These are phyloP conservation scores for Elmis aenea DNA, from an alignment of 2,888 invertebrate species.

Conservation along the genomic window DNA sequence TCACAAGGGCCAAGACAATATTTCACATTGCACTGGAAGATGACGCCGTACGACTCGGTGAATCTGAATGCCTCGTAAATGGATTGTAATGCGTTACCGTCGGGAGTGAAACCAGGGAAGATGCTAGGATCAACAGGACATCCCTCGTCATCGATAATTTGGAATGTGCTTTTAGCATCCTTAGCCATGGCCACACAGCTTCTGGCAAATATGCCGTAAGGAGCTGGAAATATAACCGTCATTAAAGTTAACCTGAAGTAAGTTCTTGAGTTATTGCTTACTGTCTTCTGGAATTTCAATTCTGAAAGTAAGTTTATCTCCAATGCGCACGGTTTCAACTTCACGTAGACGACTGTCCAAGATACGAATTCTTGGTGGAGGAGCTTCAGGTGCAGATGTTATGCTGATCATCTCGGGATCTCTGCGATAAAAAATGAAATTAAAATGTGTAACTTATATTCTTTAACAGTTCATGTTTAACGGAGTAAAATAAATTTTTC, in stretches of 20 bases:
- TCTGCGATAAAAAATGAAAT: slow-evolving; percentile 45
- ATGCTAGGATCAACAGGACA: slow-evolving; percentile 91
- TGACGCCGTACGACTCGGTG: slow-evolving; percentile 93
- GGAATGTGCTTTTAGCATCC: slow-evolving; percentile 92
- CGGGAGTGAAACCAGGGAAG: slow-evolving; percentile 88
- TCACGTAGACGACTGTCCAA: slow-evolving; percentile 80
- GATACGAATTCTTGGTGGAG: slow-evolving; percentile 88
- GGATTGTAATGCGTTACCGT: slow-evolving; percentile 85
- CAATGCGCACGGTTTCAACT: slow-evolving; percentile 91
- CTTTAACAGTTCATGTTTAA: too few species aligned
- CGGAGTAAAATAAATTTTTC: too few species aligned
- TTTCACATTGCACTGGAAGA: slow-evolving; percentile 96
- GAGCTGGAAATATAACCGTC: slow-evolving; percentile 59
- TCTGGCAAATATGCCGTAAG: slow-evolving; percentile 91
- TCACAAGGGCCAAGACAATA: slow-evolving; percentile 93
- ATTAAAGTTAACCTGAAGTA: too few species aligned
- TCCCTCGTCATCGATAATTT: slow-evolving; percentile 92
- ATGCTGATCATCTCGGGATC: slow-evolving; percentile 96
- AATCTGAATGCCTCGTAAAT: slow-evolving; percentile 93
- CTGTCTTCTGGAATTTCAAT: slow-evolving; percentile 96
- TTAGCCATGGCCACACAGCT: slow-evolving; percentile 97
- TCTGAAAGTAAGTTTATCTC: slow-evolving; percentile 90
- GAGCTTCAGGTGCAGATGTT: slow-evolving; percentile 91
- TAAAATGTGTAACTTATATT: neutral
- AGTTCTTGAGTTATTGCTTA: too few species aligned